Evolutionary conservation across 2,888 invertebrate species (phyloP).

Genomic region (Papilio gigon): DNA sequence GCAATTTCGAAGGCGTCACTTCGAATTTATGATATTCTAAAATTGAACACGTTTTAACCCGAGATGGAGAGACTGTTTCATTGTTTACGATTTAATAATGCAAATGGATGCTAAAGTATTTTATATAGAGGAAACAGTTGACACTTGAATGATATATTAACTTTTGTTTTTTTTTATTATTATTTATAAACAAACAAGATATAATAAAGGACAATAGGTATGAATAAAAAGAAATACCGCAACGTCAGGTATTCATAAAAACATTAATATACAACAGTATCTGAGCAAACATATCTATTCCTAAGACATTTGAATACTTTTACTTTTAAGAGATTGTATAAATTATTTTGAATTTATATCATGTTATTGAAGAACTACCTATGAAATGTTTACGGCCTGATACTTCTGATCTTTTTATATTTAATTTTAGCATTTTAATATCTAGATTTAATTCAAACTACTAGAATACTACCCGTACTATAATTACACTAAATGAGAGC

Average conservation of each 20-base stretch:
- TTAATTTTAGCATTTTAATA: background rate
- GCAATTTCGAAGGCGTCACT: constrained; percentile 61
- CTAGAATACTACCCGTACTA: too few species aligned
- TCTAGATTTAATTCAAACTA: too few species aligned
- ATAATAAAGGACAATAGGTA: background rate
- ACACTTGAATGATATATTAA: constrained; percentile 16
- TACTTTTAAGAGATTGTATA: too few species aligned
- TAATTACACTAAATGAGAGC: too few species aligned
- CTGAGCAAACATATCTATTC: background rate
- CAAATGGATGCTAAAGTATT: constrained; percentile 24
- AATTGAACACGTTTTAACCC: constrained; percentile 46
- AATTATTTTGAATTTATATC: too few species aligned
- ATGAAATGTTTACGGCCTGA: too few species aligned
- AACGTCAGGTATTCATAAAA: background rate
- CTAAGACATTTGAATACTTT: too few species aligned
- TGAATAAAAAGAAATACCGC: background rate
- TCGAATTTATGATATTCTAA: constrained; percentile 58
- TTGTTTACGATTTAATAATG: constrained; percentile 21
- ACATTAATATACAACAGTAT: background rate
- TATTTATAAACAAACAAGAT: constrained; percentile 9
- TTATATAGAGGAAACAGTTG: constrained; percentile 7
- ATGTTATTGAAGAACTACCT: too few species aligned
- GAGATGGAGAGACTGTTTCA: constrained; percentile 23
- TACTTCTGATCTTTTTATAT: too few species aligned
- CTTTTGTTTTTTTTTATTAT: constrained; percentile 26